Evolutionary conservation across 2,888 invertebrate genomes (phyloP), one percentile per base, ranked within the genome.

Genomic region (Hoplodrina blanda): DNA sequence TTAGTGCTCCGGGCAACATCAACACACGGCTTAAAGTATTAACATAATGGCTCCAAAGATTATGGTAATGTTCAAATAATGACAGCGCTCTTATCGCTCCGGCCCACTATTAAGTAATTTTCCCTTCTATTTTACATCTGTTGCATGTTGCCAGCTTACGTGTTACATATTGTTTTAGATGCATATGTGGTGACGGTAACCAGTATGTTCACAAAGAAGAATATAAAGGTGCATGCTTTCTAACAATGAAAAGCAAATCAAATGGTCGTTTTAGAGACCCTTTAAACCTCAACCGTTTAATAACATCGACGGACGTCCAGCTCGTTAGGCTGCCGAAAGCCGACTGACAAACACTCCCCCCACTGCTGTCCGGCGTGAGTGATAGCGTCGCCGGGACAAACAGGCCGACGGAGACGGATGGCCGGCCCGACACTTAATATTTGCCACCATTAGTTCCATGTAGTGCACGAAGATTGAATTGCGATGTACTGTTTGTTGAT

Each of bases 331-430:
- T 41, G 41, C 65, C 54, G 55, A 81, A 60, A 68, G 54, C 60
- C 25, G 52, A 73, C 78, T 81, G 73, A 62, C 78, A 62, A 65
- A 60, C 62, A 52, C n/a, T 50, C 10, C 81, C 81, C 77, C 71
- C 72, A 60, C 69, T 62, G 52, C 55, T 60, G 72, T 20, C 50
- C 17, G 10, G 57, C 25, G 60, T 83, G 84, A 87, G 63, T 81
- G 85, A 87, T 87, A 84, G 79, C 73, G 71, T 69, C 46, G 69
- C 63, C 70, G 77, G 77, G 79, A 84, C 81, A 80, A 81, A 72
- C 75, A 76, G 81, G 55, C 77, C 68, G 87, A 87, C 87, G 79
- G 72, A 79, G 86, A 88, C 85, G 64, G 85, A 87, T 87, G 63
- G 77, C 78, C 56, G 62, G 68, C 37, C 73, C 62, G 70, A 80